These are phyloP conservation scores for Drosophila phalerata DNA, from an alignment of 2,888 invertebrate species.

Conservation along the genomic window DNA sequence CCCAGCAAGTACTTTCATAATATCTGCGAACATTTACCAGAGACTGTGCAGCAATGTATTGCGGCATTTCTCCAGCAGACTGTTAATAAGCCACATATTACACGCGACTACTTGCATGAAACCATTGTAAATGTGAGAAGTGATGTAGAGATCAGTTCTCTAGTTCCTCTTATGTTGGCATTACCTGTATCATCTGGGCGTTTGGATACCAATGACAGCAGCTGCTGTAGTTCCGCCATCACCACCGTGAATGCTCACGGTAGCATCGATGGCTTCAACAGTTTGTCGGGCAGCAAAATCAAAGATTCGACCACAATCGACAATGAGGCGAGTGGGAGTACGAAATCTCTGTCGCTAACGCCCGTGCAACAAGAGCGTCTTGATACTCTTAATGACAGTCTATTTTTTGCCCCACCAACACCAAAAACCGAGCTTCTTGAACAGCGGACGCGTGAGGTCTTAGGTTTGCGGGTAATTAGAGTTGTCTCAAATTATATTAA, in stretches of 20 bases:
- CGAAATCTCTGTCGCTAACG: background rate
- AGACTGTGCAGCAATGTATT: constrained; percentile 74
- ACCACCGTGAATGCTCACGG: constrained; percentile 54
- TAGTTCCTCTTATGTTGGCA: background rate
- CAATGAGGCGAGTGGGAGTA: constrained; percentile 2
- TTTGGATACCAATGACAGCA: background rate
- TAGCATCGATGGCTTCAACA: constrained; percentile 23
- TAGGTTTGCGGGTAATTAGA: constrained; percentile 74
- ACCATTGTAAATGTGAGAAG: constrained; percentile 65
- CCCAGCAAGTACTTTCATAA: constrained; percentile 79
- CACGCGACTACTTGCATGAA: constrained; percentile 69
- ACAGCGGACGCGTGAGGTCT: constrained; percentile 80
- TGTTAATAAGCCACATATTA: constrained; percentile 60
- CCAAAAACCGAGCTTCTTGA: constrained; percentile 77
- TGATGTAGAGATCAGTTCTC: background rate
- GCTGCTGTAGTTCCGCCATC: constrained; percentile 5
- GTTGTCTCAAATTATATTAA: too few relatives aligned
- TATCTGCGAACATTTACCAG: constrained; percentile 79
- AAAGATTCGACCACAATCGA: background rate
- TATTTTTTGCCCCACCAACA: constrained; percentile 31
- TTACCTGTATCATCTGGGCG: background rate
- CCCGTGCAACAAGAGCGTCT: background rate
- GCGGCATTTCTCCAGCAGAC: constrained; percentile 78
- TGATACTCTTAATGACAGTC: background rate
- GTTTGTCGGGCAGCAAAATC: background rate